A percentile compares a stretch with the other conserved stretches of the same genome.
Evolutionary conservation across 1,140 invertebrate genomes (phyloP).

Genomic region (Diorhabda sublineata): DNA sequence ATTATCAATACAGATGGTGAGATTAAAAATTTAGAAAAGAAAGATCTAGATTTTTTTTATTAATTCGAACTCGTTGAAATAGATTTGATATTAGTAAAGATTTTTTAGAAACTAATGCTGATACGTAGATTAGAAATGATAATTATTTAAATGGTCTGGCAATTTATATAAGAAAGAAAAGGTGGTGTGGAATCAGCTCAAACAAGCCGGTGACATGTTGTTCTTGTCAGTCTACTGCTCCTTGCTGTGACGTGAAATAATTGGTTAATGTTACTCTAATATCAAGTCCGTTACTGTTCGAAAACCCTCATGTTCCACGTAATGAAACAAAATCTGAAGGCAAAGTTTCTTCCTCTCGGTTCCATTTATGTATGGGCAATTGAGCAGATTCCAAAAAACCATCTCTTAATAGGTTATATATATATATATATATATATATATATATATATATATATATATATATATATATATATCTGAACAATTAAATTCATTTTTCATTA

Average conservation of each 20-base stretch:
- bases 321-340: background rate
- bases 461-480: background rate
- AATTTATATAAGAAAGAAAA: too few species aligned
- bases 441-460: too few species aligned
- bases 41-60: too few species aligned
- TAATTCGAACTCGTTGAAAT: too few species aligned
- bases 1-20: too few species aligned
- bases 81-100: too few species aligned
- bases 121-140: too few species aligned
- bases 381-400: slow-evolving; percentile 14
- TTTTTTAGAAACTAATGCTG: too few species aligned
- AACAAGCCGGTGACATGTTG: too few species aligned
- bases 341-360: background rate
- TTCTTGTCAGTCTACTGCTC: background rate
- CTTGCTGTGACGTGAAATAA: slow-evolving; percentile 14
- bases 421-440: slow-evolving; percentile 14
- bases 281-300: slow-evolving; percentile 5
- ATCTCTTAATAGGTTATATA: slow-evolving; percentile 24
- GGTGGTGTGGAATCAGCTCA: too few species aligned
- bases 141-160: too few species aligned
- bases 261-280: slow-evolving; percentile 9
- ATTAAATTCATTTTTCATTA: slow-evolving; percentile 16
- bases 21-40: too few species aligned
- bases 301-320: slow-evolving; percentile 6
- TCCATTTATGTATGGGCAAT: background rate